A percentile compares a stretch with the other conserved stretches of the same genome.
Evolutionary conservation across 2,113 vertebrate species (phyloP).

Genomic region (Hippocampus mohnikei): DNA sequence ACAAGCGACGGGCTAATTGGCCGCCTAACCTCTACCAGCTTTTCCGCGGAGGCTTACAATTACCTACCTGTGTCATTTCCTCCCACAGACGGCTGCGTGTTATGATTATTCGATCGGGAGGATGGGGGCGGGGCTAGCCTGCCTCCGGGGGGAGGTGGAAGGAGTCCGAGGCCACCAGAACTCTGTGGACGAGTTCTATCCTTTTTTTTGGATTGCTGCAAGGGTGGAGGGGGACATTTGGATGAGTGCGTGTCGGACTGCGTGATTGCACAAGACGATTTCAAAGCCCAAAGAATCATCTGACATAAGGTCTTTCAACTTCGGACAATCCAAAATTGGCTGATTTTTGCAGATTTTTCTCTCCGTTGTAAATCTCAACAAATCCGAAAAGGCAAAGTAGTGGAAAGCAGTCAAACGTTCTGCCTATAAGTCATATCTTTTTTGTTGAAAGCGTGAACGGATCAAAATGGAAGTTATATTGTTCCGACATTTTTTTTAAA

Average conservation of each 20-base stretch:
- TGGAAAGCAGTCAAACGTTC: too few species aligned
- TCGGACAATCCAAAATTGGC: too few species aligned
- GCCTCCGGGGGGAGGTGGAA: slow-evolving; percentile 88
- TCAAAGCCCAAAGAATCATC: too few species aligned
- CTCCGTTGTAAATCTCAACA: too few species aligned
- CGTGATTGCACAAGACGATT: background rate
- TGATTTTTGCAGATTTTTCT: too few species aligned
- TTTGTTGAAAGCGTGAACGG: too few species aligned
- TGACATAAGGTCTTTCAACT: too few species aligned
- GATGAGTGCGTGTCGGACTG: background rate
- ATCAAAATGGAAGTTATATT: too few species aligned
- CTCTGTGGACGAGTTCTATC: slow-evolving; percentile 79
- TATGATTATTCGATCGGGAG: slow-evolving; percentile 72
- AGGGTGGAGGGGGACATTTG: background rate
- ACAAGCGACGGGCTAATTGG: background rate
- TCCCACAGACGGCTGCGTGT: slow-evolving; percentile 73
- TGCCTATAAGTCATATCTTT: too few species aligned
- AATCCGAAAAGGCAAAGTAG: too few species aligned
- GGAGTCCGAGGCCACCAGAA: slow-evolving; percentile 80
- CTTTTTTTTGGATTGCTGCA: slow-evolving; percentile 83
- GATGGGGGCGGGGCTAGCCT: slow-evolving; percentile 77
- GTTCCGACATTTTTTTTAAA: too few species aligned
- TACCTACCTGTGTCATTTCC: slow-evolving; percentile 71
- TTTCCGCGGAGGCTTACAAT: background rate
- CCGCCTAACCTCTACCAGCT: background rate